A percentile compares a stretch with the other conserved stretches of the same genome.
Conservation (phyloP, 2,113 vertebrate species). For the Elanus axillaris region DNA sequence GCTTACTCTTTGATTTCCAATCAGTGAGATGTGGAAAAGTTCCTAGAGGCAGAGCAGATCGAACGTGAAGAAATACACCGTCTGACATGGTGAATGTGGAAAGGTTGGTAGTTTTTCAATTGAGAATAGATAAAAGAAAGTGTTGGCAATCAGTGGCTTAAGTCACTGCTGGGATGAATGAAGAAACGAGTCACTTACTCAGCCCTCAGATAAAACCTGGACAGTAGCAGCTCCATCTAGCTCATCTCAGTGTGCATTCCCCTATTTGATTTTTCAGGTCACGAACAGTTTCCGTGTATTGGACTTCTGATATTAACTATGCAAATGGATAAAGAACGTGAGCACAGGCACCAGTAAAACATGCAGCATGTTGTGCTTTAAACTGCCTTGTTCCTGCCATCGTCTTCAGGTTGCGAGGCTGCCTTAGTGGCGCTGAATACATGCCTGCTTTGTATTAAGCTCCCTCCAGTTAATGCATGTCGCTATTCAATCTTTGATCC, state of each 20-base stretch:
- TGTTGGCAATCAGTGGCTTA: background rate
- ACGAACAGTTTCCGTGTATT: background rate
- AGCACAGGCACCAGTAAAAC: background rate
- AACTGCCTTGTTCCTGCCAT: background rate
- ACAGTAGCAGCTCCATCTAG: background rate
- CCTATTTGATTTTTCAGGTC: background rate
- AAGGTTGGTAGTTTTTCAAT: background rate
- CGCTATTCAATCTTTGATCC: background rate
- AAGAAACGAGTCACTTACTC: background rate
- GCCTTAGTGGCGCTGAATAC: background rate
- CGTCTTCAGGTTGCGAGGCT: background rate
- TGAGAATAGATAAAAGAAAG: background rate
- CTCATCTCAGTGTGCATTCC: background rate
- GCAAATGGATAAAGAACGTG: background rate
- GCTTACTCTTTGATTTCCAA: background rate
- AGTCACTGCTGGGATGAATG: background rate
- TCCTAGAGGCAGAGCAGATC: background rate
- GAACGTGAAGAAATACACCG: background rate
- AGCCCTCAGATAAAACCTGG: background rate
- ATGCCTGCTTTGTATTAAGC: background rate
- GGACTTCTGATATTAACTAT: background rate
- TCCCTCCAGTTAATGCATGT: background rate
- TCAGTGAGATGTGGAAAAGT: background rate
- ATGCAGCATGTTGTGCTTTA: background rate
- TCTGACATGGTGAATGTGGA: accelerated